Conservation (phyloP, 2,113 vertebrate genomes). For the Apus apus region DNA sequence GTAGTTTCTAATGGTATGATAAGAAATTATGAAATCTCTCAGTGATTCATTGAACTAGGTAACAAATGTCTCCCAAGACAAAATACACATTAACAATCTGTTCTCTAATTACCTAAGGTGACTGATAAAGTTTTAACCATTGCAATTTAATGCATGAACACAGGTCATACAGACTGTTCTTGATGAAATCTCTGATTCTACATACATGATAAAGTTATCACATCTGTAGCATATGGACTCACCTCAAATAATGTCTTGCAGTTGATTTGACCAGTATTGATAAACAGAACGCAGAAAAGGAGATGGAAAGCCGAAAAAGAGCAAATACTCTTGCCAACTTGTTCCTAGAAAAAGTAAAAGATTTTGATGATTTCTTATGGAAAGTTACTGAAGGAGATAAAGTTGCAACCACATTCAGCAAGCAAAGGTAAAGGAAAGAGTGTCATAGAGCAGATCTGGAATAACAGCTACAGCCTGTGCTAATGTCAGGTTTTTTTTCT, state of each 20-base stretch:
- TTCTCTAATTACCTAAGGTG: background rate
- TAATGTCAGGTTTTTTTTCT: background rate
- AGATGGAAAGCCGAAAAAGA: slow-evolving; percentile 81
- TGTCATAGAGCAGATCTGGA: background rate
- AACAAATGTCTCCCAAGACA: background rate
- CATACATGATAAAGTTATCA: background rate
- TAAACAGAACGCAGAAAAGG: slow-evolving; percentile 82
- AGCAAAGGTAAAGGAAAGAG: slow-evolving; percentile 60
- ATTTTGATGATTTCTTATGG: slow-evolving; percentile 87
- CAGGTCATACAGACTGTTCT: background rate
- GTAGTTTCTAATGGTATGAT: background rate
- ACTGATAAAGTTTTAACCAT: background rate
- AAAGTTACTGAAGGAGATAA: slow-evolving; percentile 59
- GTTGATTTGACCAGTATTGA: slow-evolving; percentile 94
- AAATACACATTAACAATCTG: background rate
- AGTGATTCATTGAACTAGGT: background rate
- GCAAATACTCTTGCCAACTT: slow-evolving; percentile 76
- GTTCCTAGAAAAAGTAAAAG: slow-evolving; percentile 85
- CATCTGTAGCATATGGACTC: background rate
- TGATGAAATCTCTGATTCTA: background rate
- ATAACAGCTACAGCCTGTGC: background rate
- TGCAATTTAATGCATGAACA: background rate
- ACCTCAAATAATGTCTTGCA: slow-evolving; percentile 62
- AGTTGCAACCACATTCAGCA: background rate
- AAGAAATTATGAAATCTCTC: background rate